Conservation (phyloP, 2,888 invertebrate genomes). For the Ceratothoa steindachneri region DNA sequence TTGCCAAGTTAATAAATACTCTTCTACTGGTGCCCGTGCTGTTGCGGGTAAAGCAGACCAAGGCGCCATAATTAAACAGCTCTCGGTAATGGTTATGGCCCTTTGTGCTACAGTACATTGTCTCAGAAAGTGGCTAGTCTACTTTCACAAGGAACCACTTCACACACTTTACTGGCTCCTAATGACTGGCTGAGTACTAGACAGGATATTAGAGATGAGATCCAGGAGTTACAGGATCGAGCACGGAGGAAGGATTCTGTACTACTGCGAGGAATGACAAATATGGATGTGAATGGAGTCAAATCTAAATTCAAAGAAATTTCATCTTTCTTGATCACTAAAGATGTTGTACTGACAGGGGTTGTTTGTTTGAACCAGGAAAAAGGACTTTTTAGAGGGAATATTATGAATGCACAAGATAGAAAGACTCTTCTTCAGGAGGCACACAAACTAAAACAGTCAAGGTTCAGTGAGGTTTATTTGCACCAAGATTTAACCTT, state of each 20-base stretch:
- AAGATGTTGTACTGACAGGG: not conserved
- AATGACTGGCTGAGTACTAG: too few species aligned
- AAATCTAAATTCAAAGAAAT: not conserved
- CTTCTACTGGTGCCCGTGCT: not conserved
- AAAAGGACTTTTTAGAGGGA: not conserved
- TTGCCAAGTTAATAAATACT: not conserved
- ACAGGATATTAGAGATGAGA: not conserved
- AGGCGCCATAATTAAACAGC: not conserved
- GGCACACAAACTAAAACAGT: too few species aligned
- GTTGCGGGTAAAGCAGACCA: not conserved
- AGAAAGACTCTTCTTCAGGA: too few species aligned
- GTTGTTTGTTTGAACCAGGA: not conserved
- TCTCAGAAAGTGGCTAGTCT: not conserved
- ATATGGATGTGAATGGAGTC: not conserved
- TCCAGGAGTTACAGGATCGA: not conserved
- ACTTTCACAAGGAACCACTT: not conserved
- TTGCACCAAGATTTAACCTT: too few species aligned
- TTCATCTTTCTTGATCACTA: not conserved
- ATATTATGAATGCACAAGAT: not conserved
- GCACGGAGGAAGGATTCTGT: not conserved
- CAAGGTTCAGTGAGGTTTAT: too few species aligned
- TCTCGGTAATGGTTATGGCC: not conserved
- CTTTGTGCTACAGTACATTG: not conserved
- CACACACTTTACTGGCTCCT: not conserved
- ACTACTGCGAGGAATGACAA: not conserved